Percentiles rank a stretch among this genome's conserved stretches.
phyloP scores from a whole-genome alignment of 2,797 vertebrate species.

The Myotis planiceps region DNA sequence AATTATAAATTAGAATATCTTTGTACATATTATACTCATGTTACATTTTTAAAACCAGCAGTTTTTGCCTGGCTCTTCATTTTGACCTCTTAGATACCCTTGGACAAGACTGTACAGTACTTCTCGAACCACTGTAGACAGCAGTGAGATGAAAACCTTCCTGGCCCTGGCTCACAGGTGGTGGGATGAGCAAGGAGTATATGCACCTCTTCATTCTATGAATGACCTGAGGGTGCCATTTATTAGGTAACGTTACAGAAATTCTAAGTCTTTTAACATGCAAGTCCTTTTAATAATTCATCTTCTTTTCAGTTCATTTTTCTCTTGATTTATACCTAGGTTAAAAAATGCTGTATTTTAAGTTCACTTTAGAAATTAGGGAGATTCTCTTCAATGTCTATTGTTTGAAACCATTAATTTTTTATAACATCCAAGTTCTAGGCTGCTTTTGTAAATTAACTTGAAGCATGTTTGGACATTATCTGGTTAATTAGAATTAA shows the following conservation, averaged over 20 bases:
- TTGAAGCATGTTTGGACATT: not conserved
- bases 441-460: slow-evolving; percentile 37
- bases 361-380: slow-evolving; percentile 41
- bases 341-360: slow-evolving; percentile 55
- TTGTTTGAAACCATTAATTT: slow-evolving; percentile 39
- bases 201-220: slow-evolving; percentile 94
- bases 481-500: slow-evolving; percentile 26
- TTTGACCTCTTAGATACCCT: slow-evolving; percentile 69
- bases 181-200: slow-evolving; percentile 96
- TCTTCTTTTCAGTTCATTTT: slow-evolving; percentile 39
- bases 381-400: not conserved
- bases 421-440: not conserved
- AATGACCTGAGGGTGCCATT: slow-evolving; percentile 97
- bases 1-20: not conserved
- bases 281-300: not conserved
- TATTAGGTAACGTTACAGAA: slow-evolving; percentile 89
- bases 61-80: not conserved
- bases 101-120: slow-evolving; percentile 68
- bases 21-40: not conserved
- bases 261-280: not conserved
- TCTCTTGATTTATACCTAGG: not conserved
- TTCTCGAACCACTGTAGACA: slow-evolving; percentile 91
- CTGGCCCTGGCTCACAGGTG: slow-evolving; percentile 92
- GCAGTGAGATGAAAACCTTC: slow-evolving; percentile 92
- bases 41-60: not conserved